Base-by-base conservation (phyloP, 2,113 vertebrate species). In the Caracal caracal region DNA sequence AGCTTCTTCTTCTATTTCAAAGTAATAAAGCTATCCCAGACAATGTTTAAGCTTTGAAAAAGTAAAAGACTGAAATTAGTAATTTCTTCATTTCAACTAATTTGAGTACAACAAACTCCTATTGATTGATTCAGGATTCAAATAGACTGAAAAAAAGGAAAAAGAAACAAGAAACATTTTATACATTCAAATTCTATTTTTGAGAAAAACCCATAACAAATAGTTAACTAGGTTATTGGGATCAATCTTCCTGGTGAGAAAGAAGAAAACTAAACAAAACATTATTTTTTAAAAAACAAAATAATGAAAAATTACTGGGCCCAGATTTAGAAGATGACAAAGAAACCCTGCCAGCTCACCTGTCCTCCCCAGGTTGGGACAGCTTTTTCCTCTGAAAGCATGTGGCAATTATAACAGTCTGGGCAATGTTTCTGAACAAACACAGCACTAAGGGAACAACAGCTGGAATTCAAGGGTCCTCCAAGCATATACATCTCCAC, bases 1-100 rank as follows among this genome's bases (percentile, higher is more conserved):
- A 49, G 30, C 22, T 73, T 49, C 28, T 53, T n/a, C 22, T 47
- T 4, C 17, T 24, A 90, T 49, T 80, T 13, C 90, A 84, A 89
- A 73, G 40, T 65, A 47, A 78, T 40, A 86, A 30, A 71, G 47
- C 43, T 73, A 56, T 26, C 22, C 61, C 87, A n/a, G 47, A 30
- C 56, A 75, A 92, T 28, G 79, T 80, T 88, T 93, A 61, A 88
- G 24, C 88, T 95, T 81, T 17, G 63, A 35, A 96, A 75, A 94
- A 93, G 19, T 43, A 94, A 96, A 26, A 88, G 71, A 95, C 76
- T 90, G 53, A 66, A 83, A 80, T 65, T 5, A 35, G 2, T 88
- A 96, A 16, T 53, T 88, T 78, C 22, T 33, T 76, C 43, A 63
- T 73, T 88, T 83, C 68, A 26, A 40, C n/a, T 83, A 84, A 88